phyloP scores from a whole-genome alignment of 2,888 invertebrate species.

The Entomobrya multifasciata region DNA sequence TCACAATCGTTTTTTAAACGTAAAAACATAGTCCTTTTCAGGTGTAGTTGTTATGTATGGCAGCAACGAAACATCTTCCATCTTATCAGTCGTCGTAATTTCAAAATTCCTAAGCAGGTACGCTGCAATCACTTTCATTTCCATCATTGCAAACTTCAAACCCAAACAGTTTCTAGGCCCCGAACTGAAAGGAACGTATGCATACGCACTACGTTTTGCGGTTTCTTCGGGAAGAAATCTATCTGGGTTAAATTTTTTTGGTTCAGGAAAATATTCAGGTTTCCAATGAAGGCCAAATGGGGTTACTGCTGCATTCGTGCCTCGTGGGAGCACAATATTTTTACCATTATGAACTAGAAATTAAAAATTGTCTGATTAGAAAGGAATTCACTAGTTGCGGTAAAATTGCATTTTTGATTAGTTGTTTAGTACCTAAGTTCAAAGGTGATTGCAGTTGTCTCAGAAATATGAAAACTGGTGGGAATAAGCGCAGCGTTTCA shows the following conservation, averaged over 20 bases:
- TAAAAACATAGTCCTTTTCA: slow-evolving; percentile 3
- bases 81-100: background rate
- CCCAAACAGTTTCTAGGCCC: slow-evolving; percentile 31
- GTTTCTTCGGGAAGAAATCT: slow-evolving; percentile 40
- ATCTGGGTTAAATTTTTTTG: slow-evolving; percentile 32
- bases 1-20: slow-evolving; percentile 27
- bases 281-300: background rate
- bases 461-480: background rate
- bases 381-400: too few relatives aligned
- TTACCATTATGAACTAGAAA: too few relatives aligned
- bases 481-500: background rate
- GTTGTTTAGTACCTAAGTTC: background rate
- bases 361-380: too few relatives aligned
- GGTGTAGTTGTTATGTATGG: slow-evolving; percentile 20
- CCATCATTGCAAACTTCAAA: slow-evolving; percentile 29
- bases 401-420: too few relatives aligned
- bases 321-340: background rate
- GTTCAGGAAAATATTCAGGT: slow-evolving; percentile 11
- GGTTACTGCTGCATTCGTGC: background rate
- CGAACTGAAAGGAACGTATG: slow-evolving; percentile 23
- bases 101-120: background rate
- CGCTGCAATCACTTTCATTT: slow-evolving; percentile 39
- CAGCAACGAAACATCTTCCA: slow-evolving; percentile 23
- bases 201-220: background rate
- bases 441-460: background rate